Percentiles rank a stretch among this genome's conserved stretches.
phyloP scores from a whole-genome alignment of 2,888 invertebrate genomes.

The Drosophila paramelanica region DNA sequence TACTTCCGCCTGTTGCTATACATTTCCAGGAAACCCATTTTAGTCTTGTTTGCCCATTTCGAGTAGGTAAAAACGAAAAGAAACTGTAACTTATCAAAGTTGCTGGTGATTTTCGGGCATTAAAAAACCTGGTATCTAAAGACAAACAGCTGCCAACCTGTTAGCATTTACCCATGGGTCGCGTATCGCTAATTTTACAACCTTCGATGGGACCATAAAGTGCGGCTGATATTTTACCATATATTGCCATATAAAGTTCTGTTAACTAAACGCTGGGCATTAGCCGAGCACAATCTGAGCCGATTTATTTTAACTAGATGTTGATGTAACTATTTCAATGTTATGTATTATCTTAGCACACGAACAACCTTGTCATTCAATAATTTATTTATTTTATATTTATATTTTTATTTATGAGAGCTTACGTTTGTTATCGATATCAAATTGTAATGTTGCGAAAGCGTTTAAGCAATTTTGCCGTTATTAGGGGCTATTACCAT shows the following conservation, averaged over 20 bases:
- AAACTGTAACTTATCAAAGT: slow-evolving; percentile 4
- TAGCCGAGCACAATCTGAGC: not conserved
- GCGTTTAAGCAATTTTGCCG: too few species aligned
- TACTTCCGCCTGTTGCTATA: too few species aligned
- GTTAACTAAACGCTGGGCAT: slow-evolving; percentile 1
- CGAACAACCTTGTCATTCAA: not conserved
- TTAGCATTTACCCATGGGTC: not conserved
- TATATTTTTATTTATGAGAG: not conserved
- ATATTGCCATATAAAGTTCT: slow-evolving; percentile 1
- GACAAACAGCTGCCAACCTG: slow-evolving; percentile 3
- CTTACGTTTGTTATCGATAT: not conserved
- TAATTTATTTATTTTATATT: not conserved
- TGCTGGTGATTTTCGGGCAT: slow-evolving; percentile 18
- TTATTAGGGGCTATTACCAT: too few species aligned
- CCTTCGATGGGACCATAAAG: slow-evolving; percentile 23
- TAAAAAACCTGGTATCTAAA: slow-evolving; percentile 15
- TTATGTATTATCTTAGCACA: not conserved
- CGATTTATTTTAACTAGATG: not conserved
- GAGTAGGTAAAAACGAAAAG: not conserved
- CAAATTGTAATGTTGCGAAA: not conserved
- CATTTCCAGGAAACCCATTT: too few species aligned
- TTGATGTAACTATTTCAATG: not conserved
- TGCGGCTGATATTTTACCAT: slow-evolving; percentile 10
- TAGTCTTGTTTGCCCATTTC: too few species aligned
- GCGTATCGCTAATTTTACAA: slow-evolving; percentile 30